Conservation (phyloP, 2,888 invertebrate species). For the Athalia circularis region DNA sequence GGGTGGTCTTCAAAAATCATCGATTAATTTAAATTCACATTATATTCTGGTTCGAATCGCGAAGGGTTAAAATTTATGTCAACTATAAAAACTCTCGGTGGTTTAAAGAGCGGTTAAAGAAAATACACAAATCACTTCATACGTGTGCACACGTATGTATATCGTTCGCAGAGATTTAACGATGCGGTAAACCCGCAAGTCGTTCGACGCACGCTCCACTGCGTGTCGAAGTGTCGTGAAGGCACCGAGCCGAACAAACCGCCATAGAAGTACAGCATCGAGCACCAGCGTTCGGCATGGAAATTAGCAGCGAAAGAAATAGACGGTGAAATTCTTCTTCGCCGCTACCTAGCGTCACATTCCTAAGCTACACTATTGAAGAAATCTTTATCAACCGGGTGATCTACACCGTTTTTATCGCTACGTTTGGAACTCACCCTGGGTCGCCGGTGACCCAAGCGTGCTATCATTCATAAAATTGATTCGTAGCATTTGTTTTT, state of each 20-base stretch:
- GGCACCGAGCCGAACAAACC: slow-evolving; percentile 21
- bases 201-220: slow-evolving; percentile 38
- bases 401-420: too few species aligned
- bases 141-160: background rate
- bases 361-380: background rate
- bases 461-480: too few species aligned
- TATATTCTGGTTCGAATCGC: too few species aligned
- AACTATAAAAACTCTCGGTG: too few species aligned
- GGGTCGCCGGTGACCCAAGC: too few species aligned
- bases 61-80: too few species aligned
- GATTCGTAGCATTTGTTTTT: too few species aligned
- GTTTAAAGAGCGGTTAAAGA: too few species aligned
- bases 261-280: slow-evolving; percentile 13
- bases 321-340: slow-evolving; percentile 9
- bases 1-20: too few species aligned
- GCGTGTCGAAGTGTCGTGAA: slow-evolving; percentile 42
- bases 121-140: background rate
- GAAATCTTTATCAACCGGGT: too few species aligned
- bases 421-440: too few species aligned
- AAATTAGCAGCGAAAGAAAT: slow-evolving; percentile 42
- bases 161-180: slow-evolving; percentile 37
- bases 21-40: too few species aligned
- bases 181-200: slow-evolving; percentile 33
- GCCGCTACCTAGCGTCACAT: slow-evolving; percentile 21
- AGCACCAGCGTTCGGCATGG: slow-evolving; percentile 28